Evolutionary conservation across 1,140 invertebrate genomes (phyloP), one percentile per base, ranked within the genome.

Genomic region (Zaprionus capensis): DNA sequence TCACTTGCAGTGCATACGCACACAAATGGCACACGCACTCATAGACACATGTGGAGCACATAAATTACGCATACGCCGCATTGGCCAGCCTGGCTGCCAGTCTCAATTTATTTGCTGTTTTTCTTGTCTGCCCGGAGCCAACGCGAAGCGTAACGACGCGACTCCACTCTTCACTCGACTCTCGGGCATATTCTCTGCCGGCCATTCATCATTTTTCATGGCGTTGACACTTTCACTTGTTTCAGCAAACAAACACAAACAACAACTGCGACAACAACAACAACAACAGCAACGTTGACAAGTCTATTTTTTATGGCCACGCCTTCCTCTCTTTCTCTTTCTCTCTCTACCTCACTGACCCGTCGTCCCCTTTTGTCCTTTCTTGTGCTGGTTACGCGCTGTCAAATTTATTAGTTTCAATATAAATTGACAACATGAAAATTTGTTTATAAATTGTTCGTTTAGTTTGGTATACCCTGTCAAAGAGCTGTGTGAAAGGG

Each of bases 381-480:
- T 51, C 20, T 38, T 57, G 44, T 34, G 62, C 65, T 74, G 73
- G 80, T 87, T 72, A 87, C 70, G 84, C 67, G 71, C 78, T 88
- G 84, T 87, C 84, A 90, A 87, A 87, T 87, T 87, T 87, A 87
- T 87, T 87, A 90, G 84, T 84, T 87, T 81, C 81, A 65, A 90
- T 87, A 87, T 88, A 84, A 88, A 90, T 87, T 87, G 85, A 87
- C 84, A 90, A 81, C 81, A 64, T 72, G 71, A 51, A 73, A 87
- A 88, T 88, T 80, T 87, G 77, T 81, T 69, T 78, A 71, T 77
- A 77, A 77, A 73, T 73, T 74, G 69, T 77, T 71, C 77, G 58
- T 74, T 22, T 51, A 49, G 38, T 49, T 49, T 26, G 41, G 2
- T 15, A 53, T 70, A 70, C 67, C 22, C 56, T 53, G 24, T 24